These are phyloP conservation scores for Ateles fusciceps DNA, from an alignment of 2,797 vertebrate genomes.

Conservation along the genomic window DNA sequence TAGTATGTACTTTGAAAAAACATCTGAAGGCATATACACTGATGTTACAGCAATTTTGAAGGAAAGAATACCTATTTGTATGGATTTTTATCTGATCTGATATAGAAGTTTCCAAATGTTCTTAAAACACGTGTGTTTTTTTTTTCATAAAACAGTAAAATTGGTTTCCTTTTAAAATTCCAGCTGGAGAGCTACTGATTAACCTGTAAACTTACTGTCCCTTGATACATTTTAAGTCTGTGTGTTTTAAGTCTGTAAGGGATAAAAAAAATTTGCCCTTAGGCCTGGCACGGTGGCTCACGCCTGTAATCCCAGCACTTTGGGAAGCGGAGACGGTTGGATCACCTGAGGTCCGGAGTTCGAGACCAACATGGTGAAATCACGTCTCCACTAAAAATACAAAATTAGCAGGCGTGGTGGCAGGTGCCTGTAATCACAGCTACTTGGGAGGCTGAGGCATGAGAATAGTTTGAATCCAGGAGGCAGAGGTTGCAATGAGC, in stretches of 20 bases:
- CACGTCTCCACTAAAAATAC: background rate
- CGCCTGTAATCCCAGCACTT: background rate
- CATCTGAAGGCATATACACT: background rate
- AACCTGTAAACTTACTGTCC: background rate
- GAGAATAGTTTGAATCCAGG: background rate
- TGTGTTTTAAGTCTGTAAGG: background rate
- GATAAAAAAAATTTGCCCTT: background rate
- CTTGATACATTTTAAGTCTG: slow-evolving; percentile 32
- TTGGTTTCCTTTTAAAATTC: slow-evolving; percentile 41
- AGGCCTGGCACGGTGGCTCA: background rate
- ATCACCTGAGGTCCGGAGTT: no score
- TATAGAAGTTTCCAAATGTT: slow-evolving; percentile 11
- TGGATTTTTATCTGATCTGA: background rate
- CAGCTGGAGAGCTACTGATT: slow-evolving; percentile 1
- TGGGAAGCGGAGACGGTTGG: background rate
- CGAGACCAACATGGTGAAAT: background rate
- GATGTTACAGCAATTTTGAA: background rate
- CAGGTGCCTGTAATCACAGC: background rate
- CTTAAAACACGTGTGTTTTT: background rate
- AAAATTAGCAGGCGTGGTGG: background rate
- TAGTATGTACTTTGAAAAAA: background rate
- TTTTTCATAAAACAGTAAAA: slow-evolving; percentile 1
- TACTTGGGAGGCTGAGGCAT: background rate
- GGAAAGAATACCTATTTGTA: background rate
- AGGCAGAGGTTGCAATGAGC: background rate